Evolutionary conservation across 2,888 invertebrate species (phyloP).

Genomic region (Axea sp.): DNA sequence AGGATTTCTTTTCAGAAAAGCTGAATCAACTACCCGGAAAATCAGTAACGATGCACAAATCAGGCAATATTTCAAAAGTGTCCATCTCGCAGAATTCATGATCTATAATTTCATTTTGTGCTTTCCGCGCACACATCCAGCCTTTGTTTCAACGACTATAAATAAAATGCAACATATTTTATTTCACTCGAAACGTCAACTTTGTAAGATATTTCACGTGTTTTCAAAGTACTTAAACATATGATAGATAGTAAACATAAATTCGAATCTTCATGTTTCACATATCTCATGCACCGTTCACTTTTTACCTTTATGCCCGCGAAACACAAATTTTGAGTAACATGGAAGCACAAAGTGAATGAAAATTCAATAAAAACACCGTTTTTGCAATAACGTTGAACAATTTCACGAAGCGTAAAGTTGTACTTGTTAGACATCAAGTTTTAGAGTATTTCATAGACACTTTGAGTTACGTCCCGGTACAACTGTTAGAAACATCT

Average conservation of each 20-base stretch:
- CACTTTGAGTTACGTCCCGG: conserved; percentile 10
- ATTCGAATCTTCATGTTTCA: conserved; percentile 38
- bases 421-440: conserved; percentile 21
- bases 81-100: neutral
- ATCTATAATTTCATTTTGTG: conserved; percentile 19
- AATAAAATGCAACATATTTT: conserved; percentile 35
- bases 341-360: neutral
- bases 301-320: neutral
- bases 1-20: too few species aligned
- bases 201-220: conserved; percentile 45
- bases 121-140: conserved; percentile 1
- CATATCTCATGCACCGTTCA: neutral
- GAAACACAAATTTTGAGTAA: too few species aligned
- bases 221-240: conserved; percentile 42
- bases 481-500: conserved; percentile 40
- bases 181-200: conserved; percentile 40
- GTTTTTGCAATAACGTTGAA: conserved; percentile 9
- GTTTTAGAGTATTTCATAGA: conserved; percentile 33
- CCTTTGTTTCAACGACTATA: conserved; percentile 18
- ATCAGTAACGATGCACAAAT: conserved; percentile 6
- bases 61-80: conserved; percentile 3
- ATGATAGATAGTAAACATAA: conserved; percentile 48
- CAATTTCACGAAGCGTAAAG: conserved; percentile 5
- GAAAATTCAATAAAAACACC: conserved; percentile 5
- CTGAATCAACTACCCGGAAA: neutral